These are phyloP conservation scores for Cinara cedri DNA, from an alignment of 2,888 invertebrate genomes.

Conservation along the genomic window DNA sequence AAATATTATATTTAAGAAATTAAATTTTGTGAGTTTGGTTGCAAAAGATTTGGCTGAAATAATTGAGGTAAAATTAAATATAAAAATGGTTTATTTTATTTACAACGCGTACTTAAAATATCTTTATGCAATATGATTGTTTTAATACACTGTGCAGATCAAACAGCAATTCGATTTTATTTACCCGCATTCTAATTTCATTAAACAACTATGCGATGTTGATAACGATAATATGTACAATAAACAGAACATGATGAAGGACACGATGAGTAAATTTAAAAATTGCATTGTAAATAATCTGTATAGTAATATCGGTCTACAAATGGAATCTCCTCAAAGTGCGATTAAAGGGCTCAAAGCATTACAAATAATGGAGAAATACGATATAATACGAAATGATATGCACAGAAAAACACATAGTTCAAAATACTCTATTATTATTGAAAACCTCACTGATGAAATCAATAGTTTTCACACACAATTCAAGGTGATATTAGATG, in stretches of 20 bases:
- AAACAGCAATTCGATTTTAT: neutral
- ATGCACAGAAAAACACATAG: neutral
- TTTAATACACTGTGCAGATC: neutral
- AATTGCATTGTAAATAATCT: neutral
- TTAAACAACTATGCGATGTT: too few relatives aligned
- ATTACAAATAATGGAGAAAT: neutral
- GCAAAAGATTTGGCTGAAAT: neutral
- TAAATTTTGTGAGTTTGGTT: slow-evolving; percentile 1
- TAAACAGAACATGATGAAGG: neutral
- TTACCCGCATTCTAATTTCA: too few relatives aligned
- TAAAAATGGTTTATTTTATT: too few relatives aligned
- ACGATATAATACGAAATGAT: neutral
- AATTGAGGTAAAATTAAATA: slow-evolving; percentile 8
- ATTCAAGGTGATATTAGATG: neutral
- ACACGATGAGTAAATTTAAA: neutral
- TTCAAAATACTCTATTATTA: neutral
- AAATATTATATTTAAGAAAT: neutral
- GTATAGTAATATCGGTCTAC: neutral
- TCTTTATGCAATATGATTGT: too few relatives aligned
- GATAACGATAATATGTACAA: neutral
- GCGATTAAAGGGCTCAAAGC: neutral
- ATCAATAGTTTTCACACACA: neutral
- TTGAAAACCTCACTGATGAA: slow-evolving; percentile 2
- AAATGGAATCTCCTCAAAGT: neutral
- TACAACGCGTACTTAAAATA: too few relatives aligned